Evolutionary conservation across 2,888 invertebrate species (phyloP), one percentile per base, ranked within the genome.

Genomic region (Hofmannophila pseudospretella): DNA sequence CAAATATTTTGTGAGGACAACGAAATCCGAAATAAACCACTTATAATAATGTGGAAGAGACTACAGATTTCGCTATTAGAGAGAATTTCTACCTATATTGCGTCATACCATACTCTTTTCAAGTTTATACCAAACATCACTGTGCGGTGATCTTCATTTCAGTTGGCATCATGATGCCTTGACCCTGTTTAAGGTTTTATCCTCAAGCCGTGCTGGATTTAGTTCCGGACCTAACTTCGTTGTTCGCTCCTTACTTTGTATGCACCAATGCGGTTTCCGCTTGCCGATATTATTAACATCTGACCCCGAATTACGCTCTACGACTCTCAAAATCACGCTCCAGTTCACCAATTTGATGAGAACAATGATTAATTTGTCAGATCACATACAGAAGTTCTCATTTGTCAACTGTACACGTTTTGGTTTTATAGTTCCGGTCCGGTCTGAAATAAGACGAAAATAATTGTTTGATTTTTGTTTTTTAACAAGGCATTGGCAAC

Each of bases 231-330:
- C 57, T 62, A 62, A 60, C 57, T 55, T 64, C 49, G 32, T 23
- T 23, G 31, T 30, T 14, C 22, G 13, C 44, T 27, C 48, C 57
- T 66, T 67, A 69, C 65, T 84, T 82, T 72, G 82, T 84, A 85
- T 85, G 81, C 85, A 75, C 70, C 48, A 58, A 59, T 59, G 70
- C 66, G 59, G 68, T 74, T 82, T 84, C 84, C 84, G 80, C 72
- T 75, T 80, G 81, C 78, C 72, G 69, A 76, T 79, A 76, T 78
- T 75, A 77, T 77, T 74, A 75, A 74, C 80, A 78, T 76, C 63
- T 71, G 84, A 79, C 84, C 80, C 80, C 78, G 75, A 78, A 75
- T 61, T 60, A 62, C 53, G 42, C 39, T 41, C 25, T 20, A 23
- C 12, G 27, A 9, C 36, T 25, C 30, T 32, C 41, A 34, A 33